Evolutionary conservation across 2,113 vertebrate genomes (phyloP).

Genomic region (Thryonomys swinderianus): DNA sequence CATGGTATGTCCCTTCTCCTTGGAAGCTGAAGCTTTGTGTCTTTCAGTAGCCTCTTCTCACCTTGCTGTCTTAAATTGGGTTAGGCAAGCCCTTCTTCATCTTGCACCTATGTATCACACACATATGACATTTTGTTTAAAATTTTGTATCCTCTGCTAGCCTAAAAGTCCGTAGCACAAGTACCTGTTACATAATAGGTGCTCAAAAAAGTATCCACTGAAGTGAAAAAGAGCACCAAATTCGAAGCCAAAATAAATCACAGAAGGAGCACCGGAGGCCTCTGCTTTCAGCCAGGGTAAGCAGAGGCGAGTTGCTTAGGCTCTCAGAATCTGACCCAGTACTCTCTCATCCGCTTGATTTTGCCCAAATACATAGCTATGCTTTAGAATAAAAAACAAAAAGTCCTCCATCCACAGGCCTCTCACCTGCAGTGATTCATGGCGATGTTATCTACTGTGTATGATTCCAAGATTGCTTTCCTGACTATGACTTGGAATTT

Average conservation of each 20-base stretch:
- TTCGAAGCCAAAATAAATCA: background rate
- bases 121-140: background rate
- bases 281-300: background rate
- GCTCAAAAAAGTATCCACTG: background rate
- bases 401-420: background rate
- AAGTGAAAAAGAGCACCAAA: slow-evolving; percentile 2
- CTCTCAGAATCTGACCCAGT: background rate
- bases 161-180: background rate
- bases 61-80: background rate
- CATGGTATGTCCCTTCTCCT: background rate
- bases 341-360: background rate
- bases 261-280: background rate
- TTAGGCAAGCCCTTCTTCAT: background rate
- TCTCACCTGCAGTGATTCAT: background rate
- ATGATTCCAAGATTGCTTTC: background rate
- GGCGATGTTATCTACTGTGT: background rate
- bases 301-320: background rate
- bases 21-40: background rate
- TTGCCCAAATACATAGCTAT: background rate
- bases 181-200: background rate
- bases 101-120: background rate
- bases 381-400: slow-evolving; percentile 13
- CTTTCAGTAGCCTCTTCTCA: slow-evolving; percentile 27
- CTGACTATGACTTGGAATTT: background rate
- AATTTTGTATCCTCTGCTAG: background rate